These are phyloP conservation scores for Agonopterix alstromeriana DNA, from an alignment of 2,888 invertebrate genomes.

Conservation along the genomic window DNA sequence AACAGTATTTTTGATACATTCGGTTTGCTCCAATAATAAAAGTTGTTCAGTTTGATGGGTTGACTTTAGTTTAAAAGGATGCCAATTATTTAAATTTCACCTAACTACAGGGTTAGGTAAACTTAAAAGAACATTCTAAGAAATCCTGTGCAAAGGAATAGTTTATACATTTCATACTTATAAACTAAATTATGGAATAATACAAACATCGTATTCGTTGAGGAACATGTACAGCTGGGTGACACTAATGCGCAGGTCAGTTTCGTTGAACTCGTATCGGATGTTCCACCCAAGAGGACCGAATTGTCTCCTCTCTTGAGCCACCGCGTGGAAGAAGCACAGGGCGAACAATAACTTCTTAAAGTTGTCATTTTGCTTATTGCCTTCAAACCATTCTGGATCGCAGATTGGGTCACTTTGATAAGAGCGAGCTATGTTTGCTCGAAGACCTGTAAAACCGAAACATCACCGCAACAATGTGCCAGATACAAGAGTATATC, in stretches of 20 bases:
- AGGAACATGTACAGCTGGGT: slow-evolving; percentile 92
- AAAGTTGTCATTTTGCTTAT: slow-evolving; percentile 84
- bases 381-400: slow-evolving; percentile 90
- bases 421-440: slow-evolving; percentile 91
- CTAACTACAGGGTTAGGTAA: too few species aligned
- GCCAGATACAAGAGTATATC: too few species aligned
- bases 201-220: slow-evolving; percentile 82
- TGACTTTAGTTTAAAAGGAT: too few species aligned
- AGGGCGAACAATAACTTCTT: slow-evolving; percentile 91
- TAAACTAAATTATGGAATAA: too few species aligned
- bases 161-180: too few species aligned
- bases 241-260: slow-evolving; percentile 92
- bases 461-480: too few species aligned
- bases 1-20: too few species aligned
- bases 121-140: too few species aligned
- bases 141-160: too few species aligned
- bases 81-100: too few species aligned
- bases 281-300: slow-evolving; percentile 98
- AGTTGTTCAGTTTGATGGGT: too few species aligned
- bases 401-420: slow-evolving; percentile 92
- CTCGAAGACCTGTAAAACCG: slow-evolving; percentile 73
- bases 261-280: slow-evolving; percentile 96
- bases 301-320: slow-evolving; percentile 93
- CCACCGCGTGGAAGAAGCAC: slow-evolving; percentile 95
- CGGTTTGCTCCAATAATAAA: too few species aligned